Conservation (phyloP, 2,888 invertebrate species). For the Hirudinaria manillensis region DNA sequence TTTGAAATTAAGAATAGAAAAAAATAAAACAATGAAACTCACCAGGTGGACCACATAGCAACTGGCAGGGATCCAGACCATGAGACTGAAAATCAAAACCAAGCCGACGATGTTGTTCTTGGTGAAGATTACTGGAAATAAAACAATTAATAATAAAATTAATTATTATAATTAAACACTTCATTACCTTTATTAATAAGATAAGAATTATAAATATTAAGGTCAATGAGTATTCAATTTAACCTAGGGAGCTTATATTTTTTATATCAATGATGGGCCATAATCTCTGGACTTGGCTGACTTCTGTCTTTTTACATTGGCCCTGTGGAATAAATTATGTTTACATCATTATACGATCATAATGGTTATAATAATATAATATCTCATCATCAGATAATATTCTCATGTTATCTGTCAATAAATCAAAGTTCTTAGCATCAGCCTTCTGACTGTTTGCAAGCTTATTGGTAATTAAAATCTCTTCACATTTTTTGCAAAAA, state of each 20-base stretch:
- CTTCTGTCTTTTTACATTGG: constrained; percentile 7
- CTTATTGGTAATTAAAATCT: no score
- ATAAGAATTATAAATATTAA: not conserved
- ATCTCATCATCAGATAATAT: not conserved
- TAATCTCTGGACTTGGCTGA: not conserved
- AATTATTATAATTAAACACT: no score
- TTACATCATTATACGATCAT: no score
- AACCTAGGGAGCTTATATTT: constrained; percentile 20
- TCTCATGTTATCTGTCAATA: no score
- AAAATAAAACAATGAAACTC: no score
- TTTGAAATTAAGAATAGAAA: no score
- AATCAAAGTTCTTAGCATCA: no score
- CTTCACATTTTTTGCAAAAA: no score
- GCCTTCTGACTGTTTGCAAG: no score
- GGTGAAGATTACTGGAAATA: constrained; percentile 11
- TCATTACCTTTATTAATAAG: no score
- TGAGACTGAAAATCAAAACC: not conserved
- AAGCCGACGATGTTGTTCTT: constrained; percentile 26
- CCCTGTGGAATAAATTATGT: not conserved
- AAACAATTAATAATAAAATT: not conserved
- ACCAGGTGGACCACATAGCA: not conserved
- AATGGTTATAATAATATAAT: not conserved
- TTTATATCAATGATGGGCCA: constrained; percentile 6
- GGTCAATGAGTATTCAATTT: not conserved
- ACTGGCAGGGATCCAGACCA: constrained; percentile 23